Conservation (phyloP, 1,140 invertebrate genomes). For the Polyergus mexicanus region DNA sequence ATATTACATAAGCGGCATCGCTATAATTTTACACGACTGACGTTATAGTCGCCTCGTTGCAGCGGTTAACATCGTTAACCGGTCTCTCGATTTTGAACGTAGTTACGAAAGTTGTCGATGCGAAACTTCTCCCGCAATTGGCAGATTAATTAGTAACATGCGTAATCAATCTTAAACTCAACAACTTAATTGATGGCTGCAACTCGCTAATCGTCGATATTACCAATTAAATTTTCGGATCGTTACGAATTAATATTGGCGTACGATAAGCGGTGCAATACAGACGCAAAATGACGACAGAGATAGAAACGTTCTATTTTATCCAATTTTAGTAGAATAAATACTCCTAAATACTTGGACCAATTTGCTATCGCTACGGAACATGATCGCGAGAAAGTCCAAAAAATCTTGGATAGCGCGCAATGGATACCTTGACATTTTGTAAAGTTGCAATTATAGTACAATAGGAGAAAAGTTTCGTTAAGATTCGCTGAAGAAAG, state of each 20-base stretch:
- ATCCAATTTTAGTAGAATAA: not conserved
- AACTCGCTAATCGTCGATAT: slow-evolving; percentile 45
- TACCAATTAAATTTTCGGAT: slow-evolving; percentile 46
- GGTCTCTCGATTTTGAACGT: slow-evolving; percentile 46
- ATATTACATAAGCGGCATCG: not conserved
- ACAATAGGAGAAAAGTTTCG: slow-evolving; percentile 53
- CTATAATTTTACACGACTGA: not conserved
- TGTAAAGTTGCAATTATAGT: slow-evolving; percentile 56
- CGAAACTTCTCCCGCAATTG: slow-evolving; percentile 46
- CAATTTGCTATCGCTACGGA: not conserved
- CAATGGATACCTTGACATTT: slow-evolving; percentile 44
- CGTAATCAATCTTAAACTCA: slow-evolving; percentile 54
- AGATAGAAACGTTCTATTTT: not conserved
- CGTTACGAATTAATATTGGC: slow-evolving; percentile 26
- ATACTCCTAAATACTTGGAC: not conserved
- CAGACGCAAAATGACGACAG: not conserved
- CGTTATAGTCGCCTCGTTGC: not conserved
- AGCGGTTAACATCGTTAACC: slow-evolving; percentile 42
- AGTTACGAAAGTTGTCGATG: slow-evolving; percentile 52
- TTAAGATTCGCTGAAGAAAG: slow-evolving; percentile 49
- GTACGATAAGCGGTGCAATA: not conserved
- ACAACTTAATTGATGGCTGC: slow-evolving; percentile 38
- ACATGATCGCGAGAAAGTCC: not conserved
- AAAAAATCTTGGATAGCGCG: not conserved
- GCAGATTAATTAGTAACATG: slow-evolving; percentile 53